These are phyloP conservation scores for Euproctis similis DNA, from an alignment of 2,888 invertebrate genomes.

Conservation along the genomic window DNA sequence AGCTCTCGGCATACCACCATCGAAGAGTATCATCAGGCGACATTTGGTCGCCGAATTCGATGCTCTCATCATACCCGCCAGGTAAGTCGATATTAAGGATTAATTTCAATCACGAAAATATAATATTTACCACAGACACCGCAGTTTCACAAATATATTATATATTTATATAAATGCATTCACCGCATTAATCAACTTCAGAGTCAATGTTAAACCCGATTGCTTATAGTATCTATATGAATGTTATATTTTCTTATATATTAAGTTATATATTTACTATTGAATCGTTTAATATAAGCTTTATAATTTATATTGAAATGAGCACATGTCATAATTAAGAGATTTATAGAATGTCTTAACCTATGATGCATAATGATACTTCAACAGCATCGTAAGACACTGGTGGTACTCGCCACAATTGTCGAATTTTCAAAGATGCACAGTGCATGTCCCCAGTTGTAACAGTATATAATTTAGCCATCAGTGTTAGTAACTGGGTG, in stretches of 20 bases:
- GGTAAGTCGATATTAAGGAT: slow-evolving; percentile 71
- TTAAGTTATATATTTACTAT: slow-evolving; percentile 15
- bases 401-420: slow-evolving; percentile 1
- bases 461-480: slow-evolving; percentile 28
- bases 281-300: slow-evolving; percentile 9
- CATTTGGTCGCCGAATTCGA: slow-evolving; percentile 94
- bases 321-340: slow-evolving; percentile 15
- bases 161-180: slow-evolving; percentile 6
- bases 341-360: slow-evolving; percentile 15
- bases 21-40: slow-evolving; percentile 93
- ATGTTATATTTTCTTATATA: slow-evolving; percentile 32
- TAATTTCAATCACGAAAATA: slow-evolving; percentile 23
- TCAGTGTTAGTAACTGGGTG: slow-evolving; percentile 24
- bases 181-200: slow-evolving; percentile 18
- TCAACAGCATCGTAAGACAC: slow-evolving; percentile 7
- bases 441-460: slow-evolving; percentile 44
- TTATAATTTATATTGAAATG: slow-evolving; percentile 6
- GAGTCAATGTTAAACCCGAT: slow-evolving; percentile 10
- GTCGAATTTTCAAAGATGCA: slow-evolving; percentile 14
- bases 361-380: slow-evolving; percentile 12
- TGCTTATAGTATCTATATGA: slow-evolving; percentile 19
- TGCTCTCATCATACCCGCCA: slow-evolving; percentile 92
- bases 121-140: slow-evolving; percentile 35
- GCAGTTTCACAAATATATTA: slow-evolving; percentile 7
- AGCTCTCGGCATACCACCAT: slow-evolving; percentile 92